These are phyloP conservation scores for Bucorvus abyssinicus DNA, from an alignment of 2,797 vertebrate species.

Conservation along the genomic window DNA sequence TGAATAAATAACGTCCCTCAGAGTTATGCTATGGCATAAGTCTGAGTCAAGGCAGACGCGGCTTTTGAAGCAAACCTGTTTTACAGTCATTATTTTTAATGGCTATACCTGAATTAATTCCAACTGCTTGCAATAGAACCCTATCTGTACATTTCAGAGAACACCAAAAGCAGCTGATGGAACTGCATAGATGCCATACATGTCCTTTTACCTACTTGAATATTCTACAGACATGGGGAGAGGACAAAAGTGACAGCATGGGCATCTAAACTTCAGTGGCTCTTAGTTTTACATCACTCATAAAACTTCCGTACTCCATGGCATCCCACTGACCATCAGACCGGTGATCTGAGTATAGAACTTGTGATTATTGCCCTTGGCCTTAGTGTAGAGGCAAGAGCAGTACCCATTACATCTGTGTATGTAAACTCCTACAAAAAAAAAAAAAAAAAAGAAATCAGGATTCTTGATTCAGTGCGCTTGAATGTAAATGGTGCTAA, in stretches of 20 bases:
- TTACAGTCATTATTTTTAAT: neutral
- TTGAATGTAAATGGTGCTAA: neutral
- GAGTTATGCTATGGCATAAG: neutral
- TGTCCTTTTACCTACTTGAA: neutral
- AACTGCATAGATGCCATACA: neutral
- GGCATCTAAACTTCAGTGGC: neutral
- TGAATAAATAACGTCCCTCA: neutral
- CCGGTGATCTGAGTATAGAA: neutral
- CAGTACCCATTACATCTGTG: neutral
- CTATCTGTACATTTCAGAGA: neutral
- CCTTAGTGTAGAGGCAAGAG: neutral
- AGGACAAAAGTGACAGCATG: neutral
- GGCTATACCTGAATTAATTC: neutral
- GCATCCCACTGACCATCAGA: neutral
- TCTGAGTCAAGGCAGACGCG: neutral
- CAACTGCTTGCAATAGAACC: neutral
- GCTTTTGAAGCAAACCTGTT: neutral
- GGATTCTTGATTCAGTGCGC: neutral
- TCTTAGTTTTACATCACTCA: neutral
- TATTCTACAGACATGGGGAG: neutral
- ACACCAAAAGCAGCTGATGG: neutral
- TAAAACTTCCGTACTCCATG: neutral
- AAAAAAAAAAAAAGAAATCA: no score
- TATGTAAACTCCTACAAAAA: neutral
- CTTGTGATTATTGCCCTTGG: conserved; percentile 4